Conservation (phyloP, 37 sponge, comb jelly and placozoan species). For the Bolinopsis microptera region DNA sequence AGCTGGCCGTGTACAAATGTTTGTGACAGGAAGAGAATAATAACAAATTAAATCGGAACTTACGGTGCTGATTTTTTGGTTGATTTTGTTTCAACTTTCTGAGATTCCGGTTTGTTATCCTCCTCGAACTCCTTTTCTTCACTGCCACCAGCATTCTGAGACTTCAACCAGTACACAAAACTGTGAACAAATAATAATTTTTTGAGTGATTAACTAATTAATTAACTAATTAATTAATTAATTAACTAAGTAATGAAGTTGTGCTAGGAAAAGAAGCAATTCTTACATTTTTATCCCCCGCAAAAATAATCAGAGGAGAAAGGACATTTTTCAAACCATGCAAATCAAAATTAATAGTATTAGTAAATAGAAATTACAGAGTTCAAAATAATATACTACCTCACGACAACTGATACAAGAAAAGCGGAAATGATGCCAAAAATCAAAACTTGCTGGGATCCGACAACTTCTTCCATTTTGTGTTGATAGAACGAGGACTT, state of each 20-base stretch:
- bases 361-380: no score
- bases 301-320: no score
- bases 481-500: not conserved
- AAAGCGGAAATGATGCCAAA: constrained; percentile 7
- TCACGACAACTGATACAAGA: constrained; percentile 32
- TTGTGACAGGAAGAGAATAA: no score
- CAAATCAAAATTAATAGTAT: no score
- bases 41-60: not conserved
- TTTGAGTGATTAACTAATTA: not conserved
- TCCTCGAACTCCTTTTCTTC: not conserved
- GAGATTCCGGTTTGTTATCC: not conserved
- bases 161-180: constrained; percentile 53
- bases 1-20: no score
- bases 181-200: not conserved
- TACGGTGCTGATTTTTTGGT: constrained; percentile 18
- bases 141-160: not conserved
- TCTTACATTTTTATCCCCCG: no score
- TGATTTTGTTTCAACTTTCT: not conserved
- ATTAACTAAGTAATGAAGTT: not conserved
- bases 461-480: not conserved
- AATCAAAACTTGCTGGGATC: not conserved
- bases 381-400: no score
- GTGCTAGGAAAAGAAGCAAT: not conserved
- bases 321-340: no score
- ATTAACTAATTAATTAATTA: no score